Conservation (phyloP, 2,797 vertebrate genomes). For the Notolepis coatsorum region DNA sequence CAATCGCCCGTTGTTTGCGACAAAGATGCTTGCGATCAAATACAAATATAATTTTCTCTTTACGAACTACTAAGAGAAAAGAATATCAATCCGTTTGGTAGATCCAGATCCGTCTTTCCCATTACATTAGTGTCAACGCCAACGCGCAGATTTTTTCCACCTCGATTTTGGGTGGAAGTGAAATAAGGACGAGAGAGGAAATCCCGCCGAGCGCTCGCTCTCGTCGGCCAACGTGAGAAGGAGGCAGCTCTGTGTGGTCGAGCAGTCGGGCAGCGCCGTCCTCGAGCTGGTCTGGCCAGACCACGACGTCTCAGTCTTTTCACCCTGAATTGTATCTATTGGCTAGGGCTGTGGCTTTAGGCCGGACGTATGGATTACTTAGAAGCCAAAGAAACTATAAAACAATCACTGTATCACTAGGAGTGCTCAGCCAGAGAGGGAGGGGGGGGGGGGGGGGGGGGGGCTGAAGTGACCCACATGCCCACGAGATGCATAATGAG, state of each 20-base stretch:
- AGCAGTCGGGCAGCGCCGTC: constrained; percentile 13
- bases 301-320: constrained; percentile 40
- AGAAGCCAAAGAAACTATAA: constrained; percentile 21
- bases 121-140: too few relatives aligned
- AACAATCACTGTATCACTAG: not conserved
- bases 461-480: constrained; percentile 6
- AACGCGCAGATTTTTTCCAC: not conserved
- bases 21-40: too few relatives aligned
- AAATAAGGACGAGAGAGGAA: not conserved
- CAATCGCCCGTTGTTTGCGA: too few relatives aligned
- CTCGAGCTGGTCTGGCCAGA: constrained; percentile 20
- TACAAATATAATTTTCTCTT: too few relatives aligned
- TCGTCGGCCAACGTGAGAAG: not conserved
- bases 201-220: too few relatives aligned
- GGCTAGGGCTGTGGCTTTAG: constrained; percentile 13
- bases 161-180: not conserved
- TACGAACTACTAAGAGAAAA: too few relatives aligned
- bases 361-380: constrained; percentile 14
- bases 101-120: too few relatives aligned
- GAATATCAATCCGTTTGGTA: too few relatives aligned
- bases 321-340: constrained; percentile 47
- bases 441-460: constrained; percentile 2
- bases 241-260: constrained; percentile 15
- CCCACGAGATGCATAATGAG: constrained; percentile 25
- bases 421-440: constrained; percentile 4